Evolutionary conservation across 2,888 invertebrate genomes (phyloP).

Genomic region (Hypomecis punctinalis): DNA sequence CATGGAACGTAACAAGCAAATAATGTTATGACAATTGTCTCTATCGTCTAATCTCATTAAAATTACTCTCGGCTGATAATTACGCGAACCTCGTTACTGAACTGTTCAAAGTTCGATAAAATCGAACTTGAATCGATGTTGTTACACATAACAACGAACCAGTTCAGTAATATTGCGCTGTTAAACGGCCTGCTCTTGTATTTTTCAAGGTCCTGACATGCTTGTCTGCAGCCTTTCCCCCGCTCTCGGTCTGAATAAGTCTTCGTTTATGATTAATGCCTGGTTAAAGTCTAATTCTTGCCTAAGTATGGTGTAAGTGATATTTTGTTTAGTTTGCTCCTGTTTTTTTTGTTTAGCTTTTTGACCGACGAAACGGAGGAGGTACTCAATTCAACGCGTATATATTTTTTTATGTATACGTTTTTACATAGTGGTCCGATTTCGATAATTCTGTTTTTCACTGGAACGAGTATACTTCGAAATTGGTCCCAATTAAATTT

Average conservation of each 20-base stretch:
- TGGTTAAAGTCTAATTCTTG: not conserved
- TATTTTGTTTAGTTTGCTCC: not conserved
- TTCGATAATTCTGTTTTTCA: no score
- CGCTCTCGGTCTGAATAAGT: slow-evolving; percentile 34
- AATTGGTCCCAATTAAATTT: no score
- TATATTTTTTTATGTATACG: no score
- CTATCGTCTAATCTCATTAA: slow-evolving; percentile 1
- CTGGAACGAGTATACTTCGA: no score
- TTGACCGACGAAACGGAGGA: no score
- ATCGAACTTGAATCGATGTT: slow-evolving; percentile 41
- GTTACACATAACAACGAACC: slow-evolving; percentile 46
- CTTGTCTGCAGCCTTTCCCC: slow-evolving; percentile 57
- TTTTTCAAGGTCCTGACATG: slow-evolving; percentile 64
- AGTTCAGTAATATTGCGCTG: slow-evolving; percentile 49
- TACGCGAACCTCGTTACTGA: slow-evolving; percentile 8
- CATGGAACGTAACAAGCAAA: not conserved
- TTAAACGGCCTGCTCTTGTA: slow-evolving; percentile 54
- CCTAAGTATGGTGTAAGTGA: slow-evolving; percentile 1
- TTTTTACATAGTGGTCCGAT: no score
- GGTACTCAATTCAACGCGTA: no score
- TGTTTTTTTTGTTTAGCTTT: not conserved
- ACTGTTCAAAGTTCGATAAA: slow-evolving; percentile 15
- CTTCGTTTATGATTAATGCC: slow-evolving; percentile 7
- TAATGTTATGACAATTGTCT: not conserved
- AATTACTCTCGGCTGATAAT: not conserved